phyloP scores from a whole-genome alignment of 37 sponge, comb jelly and placozoan genomes.

The Lycopodina hypogea region DNA sequence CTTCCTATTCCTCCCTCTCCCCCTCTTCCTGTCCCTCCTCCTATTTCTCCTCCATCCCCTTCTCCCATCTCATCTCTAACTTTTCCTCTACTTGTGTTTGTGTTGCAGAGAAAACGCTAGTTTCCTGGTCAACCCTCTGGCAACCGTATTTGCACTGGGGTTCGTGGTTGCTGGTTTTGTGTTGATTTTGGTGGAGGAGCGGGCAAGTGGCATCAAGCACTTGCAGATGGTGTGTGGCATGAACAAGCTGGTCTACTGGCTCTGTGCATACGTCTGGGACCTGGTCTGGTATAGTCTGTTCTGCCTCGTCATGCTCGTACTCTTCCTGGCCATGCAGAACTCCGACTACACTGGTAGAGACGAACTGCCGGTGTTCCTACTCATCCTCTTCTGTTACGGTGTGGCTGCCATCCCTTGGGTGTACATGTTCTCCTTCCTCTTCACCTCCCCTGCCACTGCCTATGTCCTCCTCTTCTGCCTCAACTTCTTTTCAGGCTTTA shows the following conservation, averaged over 20 bases:
- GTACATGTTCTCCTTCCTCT: slow-evolving; percentile 78
- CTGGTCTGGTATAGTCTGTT: slow-evolving; percentile 43
- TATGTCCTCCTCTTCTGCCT: slow-evolving; percentile 81
- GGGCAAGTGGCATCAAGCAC: slow-evolving; percentile 69
- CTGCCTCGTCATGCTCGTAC: slow-evolving; percentile 13
- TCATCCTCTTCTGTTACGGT: slow-evolving; percentile 75
- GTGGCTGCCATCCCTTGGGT: slow-evolving; percentile 82
- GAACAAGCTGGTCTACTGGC: slow-evolving; percentile 80
- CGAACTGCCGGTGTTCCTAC: slow-evolving; percentile 50
- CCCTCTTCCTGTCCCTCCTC: background rate
- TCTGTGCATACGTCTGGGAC: slow-evolving; percentile 85
- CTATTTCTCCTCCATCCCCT: slow-evolving; percentile 7
- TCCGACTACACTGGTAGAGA: slow-evolving; percentile 39
- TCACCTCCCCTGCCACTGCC: slow-evolving; percentile 79
- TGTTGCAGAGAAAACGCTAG: slow-evolving; percentile 40
- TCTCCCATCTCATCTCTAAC: slow-evolving; percentile 4
- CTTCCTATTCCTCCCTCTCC: background rate
- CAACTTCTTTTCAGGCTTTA: slow-evolving; percentile 80
- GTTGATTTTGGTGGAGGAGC: slow-evolving; percentile 76
- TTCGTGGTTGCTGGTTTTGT: slow-evolving; percentile 83
- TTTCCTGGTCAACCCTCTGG: slow-evolving; percentile 73
- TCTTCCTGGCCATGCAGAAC: slow-evolving; percentile 49
- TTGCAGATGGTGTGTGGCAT: slow-evolving; percentile 87
- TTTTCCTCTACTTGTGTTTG: too few relatives aligned
- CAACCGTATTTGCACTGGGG: slow-evolving; percentile 77